Base-by-base conservation (phyloP, 2,888 invertebrate genomes). In the Cosmia pyralina region DNA sequence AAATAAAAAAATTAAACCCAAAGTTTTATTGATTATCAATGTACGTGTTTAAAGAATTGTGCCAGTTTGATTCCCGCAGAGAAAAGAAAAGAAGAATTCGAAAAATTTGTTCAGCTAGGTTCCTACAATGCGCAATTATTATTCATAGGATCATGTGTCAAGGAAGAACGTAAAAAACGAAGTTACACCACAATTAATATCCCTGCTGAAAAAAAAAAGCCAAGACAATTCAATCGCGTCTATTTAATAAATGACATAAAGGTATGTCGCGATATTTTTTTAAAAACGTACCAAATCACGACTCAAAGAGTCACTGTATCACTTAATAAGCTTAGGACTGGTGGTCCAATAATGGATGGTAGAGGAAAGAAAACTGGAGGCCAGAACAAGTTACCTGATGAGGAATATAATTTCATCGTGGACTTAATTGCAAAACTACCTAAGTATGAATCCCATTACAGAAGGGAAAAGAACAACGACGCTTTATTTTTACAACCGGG, bases 21-120 rank as follows among this genome's bases (percentile, higher is more conserved):
- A 83, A 72, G 59, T 7, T 38, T 80, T 65, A 65, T 64, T 50
- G 71, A 80, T 34, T 80, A 79, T 71, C 60, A 60, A 34, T 77
- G 75, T 69, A 69, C 60, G 66, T 80, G 81, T 75, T 73, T 59
- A 65, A 79, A 76, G 64, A 72, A 76, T 63, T 79, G 81, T 69
- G 74, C 77, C 68, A 65, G 52, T 58, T 74, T 80, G 68, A 74
- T 81, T 76, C 55, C 79, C 72, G 57, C 57, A 70, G 81, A 83
- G 60, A 75, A 72, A 66, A 74, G 81, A 66, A 77, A 79, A 58
- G 55, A 75, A 76, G 77, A 79, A 59, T 81, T 83, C 50, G 74
- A 79, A 55, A 83, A 78, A 76, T 78, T 69, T 75, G 81, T 82
- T 15, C 46, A 57, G 48, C 77, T 82, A 59, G 79, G 79, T 58